phyloP scores from a whole-genome alignment of 2,113 vertebrate genomes.

The Lepus europaeus region DNA sequence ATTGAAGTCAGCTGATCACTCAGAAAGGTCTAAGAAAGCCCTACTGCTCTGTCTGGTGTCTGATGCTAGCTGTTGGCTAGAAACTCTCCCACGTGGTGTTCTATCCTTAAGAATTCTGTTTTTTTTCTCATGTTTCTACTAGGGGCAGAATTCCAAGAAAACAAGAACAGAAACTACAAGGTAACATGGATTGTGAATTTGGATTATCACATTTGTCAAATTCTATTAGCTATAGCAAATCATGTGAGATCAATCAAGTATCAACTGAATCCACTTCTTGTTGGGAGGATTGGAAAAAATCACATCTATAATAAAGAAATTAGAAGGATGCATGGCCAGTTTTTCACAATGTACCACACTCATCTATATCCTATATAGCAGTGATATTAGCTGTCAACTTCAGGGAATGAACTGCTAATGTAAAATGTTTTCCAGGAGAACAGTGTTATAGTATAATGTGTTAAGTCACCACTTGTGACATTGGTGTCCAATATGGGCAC shows the following conservation, averaged over 20 bases:
- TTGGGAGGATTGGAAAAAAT: not conserved
- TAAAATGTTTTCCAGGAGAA: not conserved
- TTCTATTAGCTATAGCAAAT: not conserved
- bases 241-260: not conserved
- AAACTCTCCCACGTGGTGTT: not conserved
- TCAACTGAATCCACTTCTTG: not conserved
- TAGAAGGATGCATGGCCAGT: not conserved
- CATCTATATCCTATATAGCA: not conserved
- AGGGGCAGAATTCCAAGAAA: not conserved
- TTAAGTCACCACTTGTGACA: no score
- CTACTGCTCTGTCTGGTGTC: not conserved
- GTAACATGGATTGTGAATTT: not conserved
- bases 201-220: not conserved
- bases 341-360: not conserved
- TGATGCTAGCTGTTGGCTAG: not conserved
- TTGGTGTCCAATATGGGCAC: no score
- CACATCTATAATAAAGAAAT: not conserved
- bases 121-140: not conserved
- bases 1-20: not conserved
- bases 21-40: not conserved
- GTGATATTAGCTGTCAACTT: not conserved
- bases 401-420: not conserved
- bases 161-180: not conserved
- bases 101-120: not conserved
- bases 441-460: no score